These are phyloP conservation scores for Dynastes tityus DNA, from an alignment of 2,888 invertebrate species.

Conservation along the genomic window DNA sequence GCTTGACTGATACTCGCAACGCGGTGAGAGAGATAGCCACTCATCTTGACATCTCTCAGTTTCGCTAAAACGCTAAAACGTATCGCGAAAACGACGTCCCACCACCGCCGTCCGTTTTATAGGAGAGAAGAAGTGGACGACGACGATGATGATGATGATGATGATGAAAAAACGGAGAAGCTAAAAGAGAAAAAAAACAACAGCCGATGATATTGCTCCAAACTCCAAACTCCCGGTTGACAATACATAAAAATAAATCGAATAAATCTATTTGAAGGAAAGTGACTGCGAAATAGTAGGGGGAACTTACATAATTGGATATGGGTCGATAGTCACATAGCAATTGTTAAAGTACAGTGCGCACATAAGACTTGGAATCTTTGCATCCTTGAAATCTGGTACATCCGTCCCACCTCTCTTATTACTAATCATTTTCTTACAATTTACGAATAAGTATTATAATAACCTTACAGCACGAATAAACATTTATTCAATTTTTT, in stretches of 20 bases:
- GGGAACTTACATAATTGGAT: slow-evolving; percentile 65
- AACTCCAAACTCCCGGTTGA: slow-evolving; percentile 18
- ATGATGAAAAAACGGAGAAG: neutral
- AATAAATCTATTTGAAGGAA: slow-evolving; percentile 54
- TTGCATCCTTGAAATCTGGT: slow-evolving; percentile 66
- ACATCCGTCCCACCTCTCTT: slow-evolving; percentile 62
- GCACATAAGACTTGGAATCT: slow-evolving; percentile 61
- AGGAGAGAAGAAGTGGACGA: too few relatives aligned
- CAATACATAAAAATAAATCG: slow-evolving; percentile 45
- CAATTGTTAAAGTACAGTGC: slow-evolving; percentile 62
- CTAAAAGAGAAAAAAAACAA: neutral
- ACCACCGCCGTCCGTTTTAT: neutral
- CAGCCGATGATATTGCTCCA: neutral
- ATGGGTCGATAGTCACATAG: slow-evolving; percentile 64
- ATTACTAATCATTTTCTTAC: slow-evolving; percentile 46
- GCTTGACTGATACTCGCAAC: slow-evolving; percentile 66
- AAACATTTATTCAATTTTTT: slow-evolving; percentile 2
- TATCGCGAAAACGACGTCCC: slow-evolving; percentile 37
- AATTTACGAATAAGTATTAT: slow-evolving; percentile 39
- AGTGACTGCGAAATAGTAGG: slow-evolving; percentile 58
- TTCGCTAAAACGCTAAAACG: slow-evolving; percentile 29
- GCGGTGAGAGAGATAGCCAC: slow-evolving; percentile 43
- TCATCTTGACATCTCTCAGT: slow-evolving; percentile 48
- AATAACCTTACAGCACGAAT: slow-evolving; percentile 8
- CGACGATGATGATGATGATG: too few relatives aligned